Conservation (phyloP, 2,797 vertebrate genomes). For the Rousettus madagascariensis region DNA sequence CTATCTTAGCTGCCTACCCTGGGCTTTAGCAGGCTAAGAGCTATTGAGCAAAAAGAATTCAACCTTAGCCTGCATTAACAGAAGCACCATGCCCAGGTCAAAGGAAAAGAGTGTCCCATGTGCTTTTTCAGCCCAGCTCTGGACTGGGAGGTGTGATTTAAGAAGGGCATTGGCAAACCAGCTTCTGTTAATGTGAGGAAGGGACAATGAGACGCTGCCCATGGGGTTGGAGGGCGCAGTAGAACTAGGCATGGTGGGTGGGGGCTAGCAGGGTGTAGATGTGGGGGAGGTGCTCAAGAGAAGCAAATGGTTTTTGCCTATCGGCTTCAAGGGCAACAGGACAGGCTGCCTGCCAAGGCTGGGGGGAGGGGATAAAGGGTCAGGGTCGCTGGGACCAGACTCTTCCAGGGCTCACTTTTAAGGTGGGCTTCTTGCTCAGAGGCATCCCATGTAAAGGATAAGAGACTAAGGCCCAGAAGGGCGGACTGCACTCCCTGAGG, state of each 20-base stretch:
- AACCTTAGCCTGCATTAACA: not conserved
- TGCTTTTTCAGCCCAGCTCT: not conserved
- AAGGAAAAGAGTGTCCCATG: not conserved
- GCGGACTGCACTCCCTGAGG: not conserved
- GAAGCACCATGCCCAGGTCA: not conserved
- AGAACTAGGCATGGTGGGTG: not conserved
- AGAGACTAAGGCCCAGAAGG: not conserved
- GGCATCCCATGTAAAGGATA: no score
- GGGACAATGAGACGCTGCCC: not conserved
- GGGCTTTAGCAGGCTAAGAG: not conserved
- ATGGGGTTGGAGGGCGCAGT: not conserved
- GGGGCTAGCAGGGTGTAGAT: not conserved
- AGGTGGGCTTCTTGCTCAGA: not conserved
- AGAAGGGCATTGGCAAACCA: not conserved
- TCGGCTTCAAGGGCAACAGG: not conserved
- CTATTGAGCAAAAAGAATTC: not conserved
- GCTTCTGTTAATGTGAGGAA: not conserved
- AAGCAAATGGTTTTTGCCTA: not conserved
- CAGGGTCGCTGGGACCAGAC: not conserved
- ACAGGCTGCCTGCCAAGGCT: not conserved
- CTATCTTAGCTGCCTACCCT: not conserved
- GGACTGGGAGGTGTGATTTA: not conserved
- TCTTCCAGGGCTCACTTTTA: not conserved
- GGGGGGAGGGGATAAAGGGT: rapidly evolving
- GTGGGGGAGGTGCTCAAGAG: no score